Conservation (phyloP, 37 sponge, comb jelly and placozoan species). For the Eunapius fragilis region DNA sequence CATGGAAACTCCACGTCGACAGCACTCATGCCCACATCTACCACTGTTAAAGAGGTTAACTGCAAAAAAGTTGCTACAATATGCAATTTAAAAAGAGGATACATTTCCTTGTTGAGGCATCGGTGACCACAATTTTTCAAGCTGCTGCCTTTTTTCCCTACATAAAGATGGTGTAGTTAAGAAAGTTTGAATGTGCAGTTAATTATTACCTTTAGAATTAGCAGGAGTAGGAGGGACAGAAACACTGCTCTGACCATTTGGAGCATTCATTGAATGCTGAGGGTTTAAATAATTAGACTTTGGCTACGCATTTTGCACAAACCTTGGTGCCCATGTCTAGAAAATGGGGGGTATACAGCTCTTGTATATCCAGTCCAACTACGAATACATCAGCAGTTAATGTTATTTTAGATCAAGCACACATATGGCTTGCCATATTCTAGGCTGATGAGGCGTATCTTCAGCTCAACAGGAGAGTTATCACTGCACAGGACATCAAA, state of each 20-base stretch:
- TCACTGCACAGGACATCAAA: slow-evolving; percentile 30
- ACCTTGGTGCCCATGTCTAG: not conserved
- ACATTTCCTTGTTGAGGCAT: slow-evolving; percentile 73
- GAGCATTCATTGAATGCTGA: not conserved
- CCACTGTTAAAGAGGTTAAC: slow-evolving; percentile 3
- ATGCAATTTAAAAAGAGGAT: slow-evolving; percentile 25
- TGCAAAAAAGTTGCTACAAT: not conserved
- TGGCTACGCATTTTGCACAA: not conserved
- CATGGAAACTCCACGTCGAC: slow-evolving; percentile 43
- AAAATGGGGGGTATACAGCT: slow-evolving; percentile 61
- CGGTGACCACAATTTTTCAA: slow-evolving; percentile 56
- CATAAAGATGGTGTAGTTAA: not conserved
- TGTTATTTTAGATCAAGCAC: no score
- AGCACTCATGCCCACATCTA: slow-evolving; percentile 86
- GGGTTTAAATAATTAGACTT: not conserved
- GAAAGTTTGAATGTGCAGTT: not conserved
- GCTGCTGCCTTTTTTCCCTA: not conserved
- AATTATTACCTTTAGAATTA: not conserved
- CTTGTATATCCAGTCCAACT: slow-evolving; percentile 66
- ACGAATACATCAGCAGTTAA: not conserved
- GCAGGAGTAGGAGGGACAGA: not conserved
- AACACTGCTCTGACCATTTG: not conserved
- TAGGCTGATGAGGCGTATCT: slow-evolving; percentile 49
- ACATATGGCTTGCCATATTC: slow-evolving; percentile 38
- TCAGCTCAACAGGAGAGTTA: slow-evolving; percentile 48